These are phyloP conservation scores for Pentalonia nigronervosa DNA, from an alignment of 1,140 invertebrate genomes.

Conservation along the genomic window DNA sequence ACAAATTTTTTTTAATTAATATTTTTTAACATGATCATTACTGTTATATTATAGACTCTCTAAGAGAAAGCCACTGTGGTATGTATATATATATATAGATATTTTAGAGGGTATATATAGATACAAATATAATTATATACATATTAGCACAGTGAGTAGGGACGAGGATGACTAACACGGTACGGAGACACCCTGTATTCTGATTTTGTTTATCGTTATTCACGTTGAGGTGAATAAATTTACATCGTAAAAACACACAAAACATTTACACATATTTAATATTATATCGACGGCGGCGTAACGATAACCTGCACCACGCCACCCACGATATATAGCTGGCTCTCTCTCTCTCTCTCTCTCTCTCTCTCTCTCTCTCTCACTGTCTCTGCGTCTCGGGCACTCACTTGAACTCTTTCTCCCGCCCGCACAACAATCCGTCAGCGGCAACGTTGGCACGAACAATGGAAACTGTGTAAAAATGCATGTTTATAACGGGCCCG, in stretches of 20 bases:
- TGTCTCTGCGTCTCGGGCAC: neutral
- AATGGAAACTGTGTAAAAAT: constrained; percentile 16
- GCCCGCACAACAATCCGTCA: constrained; percentile 38
- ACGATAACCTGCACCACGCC: neutral
- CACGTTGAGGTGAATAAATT: neutral
- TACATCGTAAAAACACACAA: neutral
- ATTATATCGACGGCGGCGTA: neutral
- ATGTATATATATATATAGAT: neutral
- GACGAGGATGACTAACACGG: neutral
- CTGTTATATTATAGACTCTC: neutral
- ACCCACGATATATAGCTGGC: neutral
- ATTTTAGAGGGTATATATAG: neutral
- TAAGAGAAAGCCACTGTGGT: neutral
- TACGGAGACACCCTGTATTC: neutral
- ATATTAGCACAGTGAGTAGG: neutral
- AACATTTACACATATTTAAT: neutral
- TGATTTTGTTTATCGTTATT: neutral
- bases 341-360: too few relatives aligned
- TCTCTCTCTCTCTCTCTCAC: neutral
- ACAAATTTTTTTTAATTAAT: neutral
- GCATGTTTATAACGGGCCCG: neutral
- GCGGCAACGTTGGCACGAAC: constrained; percentile 17
- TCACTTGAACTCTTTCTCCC: neutral
- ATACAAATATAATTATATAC: neutral
- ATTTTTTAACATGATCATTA: neutral